Evolutionary conservation across 2,113 vertebrate species (phyloP).

Genomic region (Calyptommatus sinebrachiatus): DNA sequence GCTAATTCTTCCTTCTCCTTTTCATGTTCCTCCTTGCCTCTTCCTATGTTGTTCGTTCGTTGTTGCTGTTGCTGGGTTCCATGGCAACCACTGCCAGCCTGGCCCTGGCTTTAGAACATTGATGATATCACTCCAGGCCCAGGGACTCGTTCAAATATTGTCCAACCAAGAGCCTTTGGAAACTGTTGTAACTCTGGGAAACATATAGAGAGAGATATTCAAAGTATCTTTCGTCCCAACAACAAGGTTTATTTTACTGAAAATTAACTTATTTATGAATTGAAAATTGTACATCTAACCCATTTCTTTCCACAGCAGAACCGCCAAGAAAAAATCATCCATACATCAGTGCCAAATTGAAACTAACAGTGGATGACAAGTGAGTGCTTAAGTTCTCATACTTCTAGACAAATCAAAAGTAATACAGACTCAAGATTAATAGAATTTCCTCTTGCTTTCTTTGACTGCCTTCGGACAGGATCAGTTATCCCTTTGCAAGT

Average conservation of each 20-base stretch:
- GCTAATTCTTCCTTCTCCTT: too few relatives aligned
- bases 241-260: neutral
- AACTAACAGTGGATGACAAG: neutral
- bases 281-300: neutral
- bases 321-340: neutral
- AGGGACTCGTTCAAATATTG: too few relatives aligned
- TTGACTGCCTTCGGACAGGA: neutral
- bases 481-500: too few relatives aligned
- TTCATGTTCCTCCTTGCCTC: too few relatives aligned
- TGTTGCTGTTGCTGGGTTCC: too few relatives aligned
- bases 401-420: neutral
- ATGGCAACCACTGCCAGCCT: too few relatives aligned
- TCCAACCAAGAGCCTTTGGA: too few relatives aligned
- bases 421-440: neutral
- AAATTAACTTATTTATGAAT: neutral
- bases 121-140: too few relatives aligned
- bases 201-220: neutral
- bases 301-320: conserved; percentile 15
- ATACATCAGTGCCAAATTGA: neutral
- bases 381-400: neutral
- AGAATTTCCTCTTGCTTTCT: neutral
- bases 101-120: too few relatives aligned
- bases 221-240: neutral
- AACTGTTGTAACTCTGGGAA: too few relatives aligned
- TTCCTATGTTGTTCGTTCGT: too few relatives aligned